Evolutionary conservation across 2,113 vertebrate species (phyloP).

Genomic region (Mola mola): DNA sequence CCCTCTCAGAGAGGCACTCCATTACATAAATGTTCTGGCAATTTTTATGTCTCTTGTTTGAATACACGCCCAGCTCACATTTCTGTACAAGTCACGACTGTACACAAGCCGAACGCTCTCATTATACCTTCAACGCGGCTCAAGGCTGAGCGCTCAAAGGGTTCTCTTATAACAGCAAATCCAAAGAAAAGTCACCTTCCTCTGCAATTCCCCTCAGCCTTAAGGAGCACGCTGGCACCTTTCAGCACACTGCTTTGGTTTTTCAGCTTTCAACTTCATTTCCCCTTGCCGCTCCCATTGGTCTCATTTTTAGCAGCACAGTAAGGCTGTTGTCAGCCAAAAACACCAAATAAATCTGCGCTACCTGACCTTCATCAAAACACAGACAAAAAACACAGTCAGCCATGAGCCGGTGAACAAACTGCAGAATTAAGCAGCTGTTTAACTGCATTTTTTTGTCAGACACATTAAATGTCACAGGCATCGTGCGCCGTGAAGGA

Average conservation of each 20-base stretch:
- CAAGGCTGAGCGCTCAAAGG: background rate
- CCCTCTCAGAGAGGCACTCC: constrained; percentile 25
- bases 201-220: too few relatives aligned
- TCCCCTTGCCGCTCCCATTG: background rate
- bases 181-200: background rate
- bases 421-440: background rate
- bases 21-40: constrained; percentile 52
- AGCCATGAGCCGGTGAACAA: background rate
- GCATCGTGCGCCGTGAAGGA: background rate
- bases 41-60: constrained; percentile 23
- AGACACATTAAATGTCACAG: constrained; percentile 4
- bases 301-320: background rate
- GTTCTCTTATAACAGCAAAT: background rate
- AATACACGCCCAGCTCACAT: constrained; percentile 1
- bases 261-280: background rate
- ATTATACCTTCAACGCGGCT: constrained; percentile 1
- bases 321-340: background rate
- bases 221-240: background rate
- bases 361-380: background rate
- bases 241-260: constrained; percentile 1
- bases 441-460: constrained; percentile 4
- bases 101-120: constrained; percentile 5
- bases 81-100: constrained; percentile 22
- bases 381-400: background rate
- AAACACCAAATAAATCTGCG: background rate